Percentiles rank a stretch among this genome's conserved stretches.
Evolutionary conservation across 2,888 invertebrate species (phyloP).

Genomic region (Epinotia bilunana): DNA sequence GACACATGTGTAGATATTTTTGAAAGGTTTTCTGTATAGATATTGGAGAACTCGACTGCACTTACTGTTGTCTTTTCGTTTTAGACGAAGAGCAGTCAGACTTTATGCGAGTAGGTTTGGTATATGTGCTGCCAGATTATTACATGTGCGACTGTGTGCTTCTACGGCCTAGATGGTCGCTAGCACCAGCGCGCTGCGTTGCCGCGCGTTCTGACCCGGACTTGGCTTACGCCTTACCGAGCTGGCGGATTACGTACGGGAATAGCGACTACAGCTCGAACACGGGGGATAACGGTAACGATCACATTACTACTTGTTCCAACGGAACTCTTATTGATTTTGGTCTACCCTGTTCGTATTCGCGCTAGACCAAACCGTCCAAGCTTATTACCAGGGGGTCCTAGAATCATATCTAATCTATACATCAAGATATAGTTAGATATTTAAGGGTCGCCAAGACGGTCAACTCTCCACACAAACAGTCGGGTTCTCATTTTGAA

Average conservation of each 20-base stretch:
- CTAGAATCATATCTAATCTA: not conserved
- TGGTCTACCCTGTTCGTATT: not conserved
- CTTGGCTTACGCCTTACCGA: slow-evolving; percentile 52
- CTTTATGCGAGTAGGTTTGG: slow-evolving; percentile 52
- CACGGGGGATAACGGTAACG: too few relatives aligned
- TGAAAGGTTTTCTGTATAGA: too few relatives aligned
- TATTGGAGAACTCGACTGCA: too few relatives aligned
- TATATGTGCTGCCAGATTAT: slow-evolving; percentile 52
- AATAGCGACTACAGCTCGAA: not conserved
- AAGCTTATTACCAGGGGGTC: not conserved
- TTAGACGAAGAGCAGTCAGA: slow-evolving; percentile 9
- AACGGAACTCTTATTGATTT: too few relatives aligned
- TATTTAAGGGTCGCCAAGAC: too few relatives aligned
- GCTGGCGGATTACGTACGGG: slow-evolving; percentile 62
- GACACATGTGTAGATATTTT: too few relatives aligned
- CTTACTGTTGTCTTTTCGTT: not conserved
- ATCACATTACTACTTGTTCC: too few relatives aligned
- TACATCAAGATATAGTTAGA: not conserved
- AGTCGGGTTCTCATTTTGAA: too few relatives aligned
- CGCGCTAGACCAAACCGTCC: not conserved
- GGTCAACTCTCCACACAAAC: too few relatives aligned
- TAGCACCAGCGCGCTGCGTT: slow-evolving; percentile 65
- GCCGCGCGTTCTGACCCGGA: slow-evolving; percentile 62
- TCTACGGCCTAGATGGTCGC: slow-evolving; percentile 61
- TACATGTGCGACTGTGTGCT: slow-evolving; percentile 60